Evolutionary conservation across 2,113 vertebrate genomes (phyloP).

Genomic region (Charadrius vociferus): DNA sequence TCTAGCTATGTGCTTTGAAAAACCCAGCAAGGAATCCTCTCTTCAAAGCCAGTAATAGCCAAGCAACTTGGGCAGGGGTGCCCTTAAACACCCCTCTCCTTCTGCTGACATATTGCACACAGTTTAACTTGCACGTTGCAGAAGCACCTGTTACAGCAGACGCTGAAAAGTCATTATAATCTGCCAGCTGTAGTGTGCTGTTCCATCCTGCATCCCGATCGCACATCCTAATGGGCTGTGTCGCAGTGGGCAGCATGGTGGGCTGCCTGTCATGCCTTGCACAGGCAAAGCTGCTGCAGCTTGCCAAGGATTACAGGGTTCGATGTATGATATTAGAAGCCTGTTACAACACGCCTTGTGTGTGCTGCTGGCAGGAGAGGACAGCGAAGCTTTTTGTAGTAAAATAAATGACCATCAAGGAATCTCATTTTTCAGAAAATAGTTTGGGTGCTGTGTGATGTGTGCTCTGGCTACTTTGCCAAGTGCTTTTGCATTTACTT

Average conservation of each 20-base stretch:
- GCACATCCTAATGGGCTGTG: neutral
- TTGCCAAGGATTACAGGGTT: neutral
- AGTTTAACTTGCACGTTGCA: neutral
- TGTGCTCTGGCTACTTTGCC: neutral
- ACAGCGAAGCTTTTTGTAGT: neutral
- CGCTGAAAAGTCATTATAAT: neutral
- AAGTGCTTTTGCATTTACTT: neutral
- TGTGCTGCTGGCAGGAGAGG: neutral
- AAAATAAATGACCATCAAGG: neutral
- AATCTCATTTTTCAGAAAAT: neutral
- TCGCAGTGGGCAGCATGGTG: fast-evolving
- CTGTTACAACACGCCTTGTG: neutral
- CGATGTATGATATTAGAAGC: neutral
- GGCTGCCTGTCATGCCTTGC: neutral
- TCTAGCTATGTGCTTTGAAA: neutral
- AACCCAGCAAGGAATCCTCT: neutral
- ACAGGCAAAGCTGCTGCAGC: neutral
- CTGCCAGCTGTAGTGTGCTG: neutral
- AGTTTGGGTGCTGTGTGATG: neutral
- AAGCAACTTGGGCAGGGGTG: neutral
- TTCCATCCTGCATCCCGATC: neutral
- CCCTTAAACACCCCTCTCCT: neutral
- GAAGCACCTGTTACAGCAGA: neutral
- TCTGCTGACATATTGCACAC: neutral
- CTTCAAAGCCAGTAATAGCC: neutral